Conservation (phyloP, 2,113 vertebrate species). For the Todiramphus chloris region DNA sequence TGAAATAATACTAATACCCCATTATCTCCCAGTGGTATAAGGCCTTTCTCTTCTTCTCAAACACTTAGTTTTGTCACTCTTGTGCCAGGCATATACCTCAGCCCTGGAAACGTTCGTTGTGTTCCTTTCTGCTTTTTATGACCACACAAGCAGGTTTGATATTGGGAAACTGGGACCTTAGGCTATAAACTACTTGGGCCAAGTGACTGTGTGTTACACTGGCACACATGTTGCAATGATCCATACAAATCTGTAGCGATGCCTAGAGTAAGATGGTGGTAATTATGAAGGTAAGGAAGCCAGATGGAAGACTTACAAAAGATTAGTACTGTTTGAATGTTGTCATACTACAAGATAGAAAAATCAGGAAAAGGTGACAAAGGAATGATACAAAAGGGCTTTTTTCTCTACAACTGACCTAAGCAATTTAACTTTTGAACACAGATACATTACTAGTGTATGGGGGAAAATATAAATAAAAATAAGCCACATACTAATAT, state of each 20-base stretch:
- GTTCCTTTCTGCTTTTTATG: not conserved
- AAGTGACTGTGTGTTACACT: too few relatives aligned
- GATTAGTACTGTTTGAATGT: not conserved
- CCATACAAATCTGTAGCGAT: not conserved
- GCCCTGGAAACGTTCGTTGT: not conserved
- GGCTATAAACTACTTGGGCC: not conserved
- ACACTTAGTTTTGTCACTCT: not conserved
- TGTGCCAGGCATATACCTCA: not conserved
- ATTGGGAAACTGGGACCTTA: not conserved
- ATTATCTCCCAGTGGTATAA: not conserved
- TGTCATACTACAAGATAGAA: not conserved
- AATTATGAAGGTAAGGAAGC: not conserved
- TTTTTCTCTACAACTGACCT: not conserved
- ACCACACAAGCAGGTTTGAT: accelerated
- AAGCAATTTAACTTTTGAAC: not conserved
- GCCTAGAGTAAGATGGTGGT: not conserved
- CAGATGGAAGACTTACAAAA: not conserved
- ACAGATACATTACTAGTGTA: not conserved
- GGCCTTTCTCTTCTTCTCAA: not conserved
- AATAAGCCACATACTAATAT: not conserved
- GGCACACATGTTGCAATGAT: accelerated
- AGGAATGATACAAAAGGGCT: not conserved
- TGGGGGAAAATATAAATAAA: not conserved
- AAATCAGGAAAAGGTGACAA: not conserved
- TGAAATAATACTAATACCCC: not conserved